Evolutionary conservation across 2,888 invertebrate genomes (phyloP).

Genomic region (Gymnosoma rotundatum): DNA sequence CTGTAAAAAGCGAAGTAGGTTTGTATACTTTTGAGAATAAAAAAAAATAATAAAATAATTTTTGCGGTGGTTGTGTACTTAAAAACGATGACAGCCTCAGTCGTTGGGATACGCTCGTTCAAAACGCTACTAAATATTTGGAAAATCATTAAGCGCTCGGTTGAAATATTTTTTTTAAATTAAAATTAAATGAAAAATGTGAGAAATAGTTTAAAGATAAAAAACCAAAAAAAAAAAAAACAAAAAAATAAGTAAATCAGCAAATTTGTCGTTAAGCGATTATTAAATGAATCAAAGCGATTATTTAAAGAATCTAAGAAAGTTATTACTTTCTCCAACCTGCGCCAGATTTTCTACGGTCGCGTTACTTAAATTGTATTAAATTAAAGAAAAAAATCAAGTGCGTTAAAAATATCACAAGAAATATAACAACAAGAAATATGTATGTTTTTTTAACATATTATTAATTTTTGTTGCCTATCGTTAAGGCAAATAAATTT

Average conservation of each 20-base stretch:
- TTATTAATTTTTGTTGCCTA: conserved; percentile 28
- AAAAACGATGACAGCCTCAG: conserved; percentile 74
- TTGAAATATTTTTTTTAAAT: conserved; percentile 1
- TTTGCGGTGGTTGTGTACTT: conserved; percentile 57
- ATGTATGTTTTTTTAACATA: neutral
- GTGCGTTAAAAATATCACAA: neutral
- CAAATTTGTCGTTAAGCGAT: neutral
- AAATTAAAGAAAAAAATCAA: neutral
- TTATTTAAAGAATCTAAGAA: neutral
- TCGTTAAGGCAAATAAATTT: conserved; percentile 26
- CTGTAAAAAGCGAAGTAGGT: neutral
- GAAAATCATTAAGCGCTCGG: conserved; percentile 49
- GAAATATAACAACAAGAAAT: neutral
- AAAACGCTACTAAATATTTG: conserved; percentile 74
- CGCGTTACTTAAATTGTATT: neutral
- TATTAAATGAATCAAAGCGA: neutral
- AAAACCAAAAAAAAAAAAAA: conserved; percentile 22
- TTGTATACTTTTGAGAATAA: neutral
- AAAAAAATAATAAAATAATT: conserved; percentile 6
- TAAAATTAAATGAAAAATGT: conserved; percentile 14
- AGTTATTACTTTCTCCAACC: neutral
- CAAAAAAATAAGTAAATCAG: neutral
- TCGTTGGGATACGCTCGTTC: conserved; percentile 80
- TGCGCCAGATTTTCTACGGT: conserved; percentile 39
- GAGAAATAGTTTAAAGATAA: conserved; percentile 6